Base-by-base conservation (phyloP, 2,113 vertebrate genomes). In the Amia ocellicauda region DNA sequence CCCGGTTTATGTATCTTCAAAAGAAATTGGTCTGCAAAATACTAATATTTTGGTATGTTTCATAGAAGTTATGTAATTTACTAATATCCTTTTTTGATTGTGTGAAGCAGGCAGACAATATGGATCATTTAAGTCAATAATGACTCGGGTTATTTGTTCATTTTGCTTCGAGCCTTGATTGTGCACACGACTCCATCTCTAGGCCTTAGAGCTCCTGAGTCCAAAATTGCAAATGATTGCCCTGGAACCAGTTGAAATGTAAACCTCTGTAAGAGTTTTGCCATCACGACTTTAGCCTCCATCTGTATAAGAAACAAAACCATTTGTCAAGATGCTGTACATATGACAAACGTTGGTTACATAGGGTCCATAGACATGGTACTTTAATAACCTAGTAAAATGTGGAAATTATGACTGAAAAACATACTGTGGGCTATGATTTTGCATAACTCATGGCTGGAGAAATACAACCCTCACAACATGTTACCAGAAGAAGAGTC, bases 281-380 rank as follows among this genome's bases (percentile, higher is more conserved):
- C 91, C 89, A 97, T 91, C 60, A 96, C 85, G 61, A 97, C 90
- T 83, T 97, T 97, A 0, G 89, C 92, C 72, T 96, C 94, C 89
- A 96, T 94, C 94, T 98, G 73, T 27, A 68, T 66, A 52, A n/a
- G 73, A 51, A 58, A 19, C 53, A 22, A 64, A 7, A 2, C 2
- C 10, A 47, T 23, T 28, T 2, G 3, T 58, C 0, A 49, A 64
- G 1, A 29, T 28, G 16, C 36, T 23, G 20, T n/a, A 17, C 42
- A 3, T 40, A 14, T 59, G 58, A 41, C 36, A 19, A 14, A 50
- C 47, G 1, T 29, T 8, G 58, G 7, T 49, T 60, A 0, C 2
- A 53, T 24, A 24, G 13, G 2, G 1, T 13, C 9, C 24, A 23
- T 36, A 28, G 5, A 19, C 29, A 52, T 53, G 16, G 24, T 53